These are phyloP conservation scores for Delia radicum DNA, from an alignment of 1,140 invertebrate species.

Conservation along the genomic window DNA sequence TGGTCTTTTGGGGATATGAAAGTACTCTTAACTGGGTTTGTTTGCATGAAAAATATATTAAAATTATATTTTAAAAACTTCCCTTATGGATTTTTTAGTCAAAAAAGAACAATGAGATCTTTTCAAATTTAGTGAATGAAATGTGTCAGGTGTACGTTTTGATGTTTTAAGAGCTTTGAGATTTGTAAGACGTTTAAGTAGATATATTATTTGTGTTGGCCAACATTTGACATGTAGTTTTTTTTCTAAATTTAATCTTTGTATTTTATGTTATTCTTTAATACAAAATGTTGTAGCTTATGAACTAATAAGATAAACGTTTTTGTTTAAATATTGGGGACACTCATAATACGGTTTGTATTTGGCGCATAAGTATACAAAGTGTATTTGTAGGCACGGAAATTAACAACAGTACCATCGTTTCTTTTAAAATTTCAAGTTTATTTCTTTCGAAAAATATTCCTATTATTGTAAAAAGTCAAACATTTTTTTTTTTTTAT, in stretches of 20 bases:
- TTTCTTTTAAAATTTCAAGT: no score
- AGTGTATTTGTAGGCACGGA: no score
- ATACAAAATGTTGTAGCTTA: not conserved
- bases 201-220: not conserved
- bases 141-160: not conserved
- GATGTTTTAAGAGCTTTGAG: not conserved
- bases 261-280: not conserved
- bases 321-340: no score
- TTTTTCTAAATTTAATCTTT: not conserved
- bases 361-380: no score
- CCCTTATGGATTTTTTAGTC: not conserved
- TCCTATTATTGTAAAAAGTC: no score
- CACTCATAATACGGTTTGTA: no score
- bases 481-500: no score
- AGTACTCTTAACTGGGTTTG: not conserved
- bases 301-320: not conserved
- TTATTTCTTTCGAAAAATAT: no score
- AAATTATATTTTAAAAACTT: not conserved
- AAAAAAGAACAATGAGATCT: no score
- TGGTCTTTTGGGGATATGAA: slow-evolving; percentile 5
- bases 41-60: not conserved
- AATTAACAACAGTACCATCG: no score
- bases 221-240: not conserved
- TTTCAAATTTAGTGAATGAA: not conserved
- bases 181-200: not conserved